Base-by-base conservation (phyloP, 2,113 vertebrate genomes). In the Bungarus multicinctus region DNA sequence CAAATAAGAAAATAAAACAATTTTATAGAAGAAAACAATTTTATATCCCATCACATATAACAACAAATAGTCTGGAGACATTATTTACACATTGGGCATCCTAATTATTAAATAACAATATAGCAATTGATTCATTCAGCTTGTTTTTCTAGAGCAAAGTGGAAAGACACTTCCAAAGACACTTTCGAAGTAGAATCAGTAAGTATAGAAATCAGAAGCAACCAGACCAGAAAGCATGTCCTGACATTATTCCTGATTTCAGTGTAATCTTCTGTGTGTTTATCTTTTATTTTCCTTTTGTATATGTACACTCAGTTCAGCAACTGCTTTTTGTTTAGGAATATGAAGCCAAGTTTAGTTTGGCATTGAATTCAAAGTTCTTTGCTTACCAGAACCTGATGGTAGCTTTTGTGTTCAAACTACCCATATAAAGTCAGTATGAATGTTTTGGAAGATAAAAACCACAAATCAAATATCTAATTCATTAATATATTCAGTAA, bases 301-400 rank as follows among this genome's bases (percentile, higher is more conserved):
- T 91, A 86, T 91, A 93, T 57, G 81, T 95, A 89, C 90, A 96
- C 95, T 96, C 93, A 96, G 96, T 47, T 92, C 60, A 91, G 93
- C 89, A 87, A 91, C 27, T 93, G 89, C 86, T 58, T 94, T 90
- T 64, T 92, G 27, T 95, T 96, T 96, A 95, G 92, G 52, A 47
- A 94, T 91, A 64, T 94, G 91, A 92, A 22, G 89, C 58, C 92
- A 95, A 95, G 94, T 94, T 95, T 95, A 93, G 2, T 52, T 96
- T 97, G 96, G 95, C 95, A 90, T 89, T 92, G 6, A 11, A 94
- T 91, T 22, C 69, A 94, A 94, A 93, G 58, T 92, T 92, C 95
- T 94, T 94, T 90, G 91, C 95, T 95, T 96, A 94, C 92, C 92
- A 94, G 58, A 95, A 92, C 50, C 60, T 96, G 96, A 96, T 92